Percentiles rank a stretch among this genome's conserved stretches.
phyloP scores from a whole-genome alignment of 2,113 vertebrate species.

The Bagarius yarrelli region DNA sequence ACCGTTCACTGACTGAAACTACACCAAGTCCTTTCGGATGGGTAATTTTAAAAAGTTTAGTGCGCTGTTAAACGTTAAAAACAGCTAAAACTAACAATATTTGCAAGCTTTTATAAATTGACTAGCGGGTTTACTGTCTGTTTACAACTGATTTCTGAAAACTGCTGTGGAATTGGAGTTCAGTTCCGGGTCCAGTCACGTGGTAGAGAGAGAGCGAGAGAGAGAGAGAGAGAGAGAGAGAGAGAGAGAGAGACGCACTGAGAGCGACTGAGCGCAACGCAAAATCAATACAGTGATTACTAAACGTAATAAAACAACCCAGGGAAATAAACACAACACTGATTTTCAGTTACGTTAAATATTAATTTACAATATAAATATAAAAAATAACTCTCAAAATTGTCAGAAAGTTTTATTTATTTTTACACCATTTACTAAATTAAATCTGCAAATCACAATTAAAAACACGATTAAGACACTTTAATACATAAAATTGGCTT shows the following conservation, averaged over 20 bases:
- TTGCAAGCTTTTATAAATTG: not conserved
- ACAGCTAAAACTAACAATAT: not conserved
- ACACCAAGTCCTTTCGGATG: not conserved
- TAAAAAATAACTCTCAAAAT: too few relatives aligned
- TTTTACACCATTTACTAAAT: too few relatives aligned
- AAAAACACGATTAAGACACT: too few relatives aligned
- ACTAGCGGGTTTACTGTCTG: not conserved
- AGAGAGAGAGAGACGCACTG: not conserved
- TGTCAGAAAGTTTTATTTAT: too few relatives aligned
- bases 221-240: too few relatives aligned
- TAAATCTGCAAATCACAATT: too few relatives aligned
- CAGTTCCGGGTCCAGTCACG: conserved; percentile 59
- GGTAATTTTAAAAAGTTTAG: not conserved
- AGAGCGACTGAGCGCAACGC: not conserved
- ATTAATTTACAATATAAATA: too few relatives aligned
- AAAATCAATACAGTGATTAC: not conserved
- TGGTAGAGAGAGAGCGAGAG: conserved; percentile 15
- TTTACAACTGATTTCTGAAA: not conserved
- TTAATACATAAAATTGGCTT: too few relatives aligned
- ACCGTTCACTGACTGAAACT: not conserved
- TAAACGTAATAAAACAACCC: not conserved
- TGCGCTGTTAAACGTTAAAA: not conserved
- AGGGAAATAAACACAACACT: not conserved
- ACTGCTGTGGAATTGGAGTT: conserved; percentile 22
- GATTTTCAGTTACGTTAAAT: not conserved